Percentiles rank a stretch among this genome's conserved stretches.
These are phyloP conservation scores for Actenoides lindsayi DNA, from an alignment of 2,113 vertebrate genomes.

Conservation along the genomic window DNA sequence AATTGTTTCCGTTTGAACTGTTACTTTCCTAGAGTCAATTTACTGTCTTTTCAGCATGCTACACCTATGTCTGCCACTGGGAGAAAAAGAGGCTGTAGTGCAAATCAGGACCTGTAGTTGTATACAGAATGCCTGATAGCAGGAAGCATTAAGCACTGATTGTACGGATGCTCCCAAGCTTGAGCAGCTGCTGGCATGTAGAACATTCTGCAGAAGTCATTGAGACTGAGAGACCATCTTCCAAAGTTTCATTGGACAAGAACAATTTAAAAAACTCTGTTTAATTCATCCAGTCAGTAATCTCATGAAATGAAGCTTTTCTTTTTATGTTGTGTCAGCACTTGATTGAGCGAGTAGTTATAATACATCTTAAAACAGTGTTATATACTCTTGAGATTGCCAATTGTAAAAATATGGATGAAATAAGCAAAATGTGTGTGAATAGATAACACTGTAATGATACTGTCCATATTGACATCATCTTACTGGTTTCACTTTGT, in stretches of 20 bases:
- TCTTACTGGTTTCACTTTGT: neutral
- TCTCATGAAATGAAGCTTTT: neutral
- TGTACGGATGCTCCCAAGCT: neutral
- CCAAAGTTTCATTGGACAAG: neutral
- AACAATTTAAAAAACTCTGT: neutral
- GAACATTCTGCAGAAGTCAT: neutral
- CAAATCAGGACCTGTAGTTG: neutral
- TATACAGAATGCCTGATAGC: neutral
- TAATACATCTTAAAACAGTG: neutral
- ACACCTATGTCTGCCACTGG: neutral
- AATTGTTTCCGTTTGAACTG: conserved; percentile 13
- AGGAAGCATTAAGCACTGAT: neutral
- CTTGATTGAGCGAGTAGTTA: neutral
- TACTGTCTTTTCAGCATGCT: neutral
- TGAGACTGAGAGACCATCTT: neutral
- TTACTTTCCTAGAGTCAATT: neutral
- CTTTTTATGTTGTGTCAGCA: neutral
- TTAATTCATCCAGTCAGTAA: neutral
- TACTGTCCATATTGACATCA: neutral
- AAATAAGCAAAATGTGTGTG: neutral
- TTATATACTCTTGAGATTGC: neutral
- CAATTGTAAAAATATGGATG: neutral
- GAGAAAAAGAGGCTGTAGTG: neutral
- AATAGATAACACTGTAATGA: neutral
- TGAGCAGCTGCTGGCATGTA: neutral